phyloP scores from a whole-genome alignment of 2,888 invertebrate species.

The Tetragonula carbonaria region DNA sequence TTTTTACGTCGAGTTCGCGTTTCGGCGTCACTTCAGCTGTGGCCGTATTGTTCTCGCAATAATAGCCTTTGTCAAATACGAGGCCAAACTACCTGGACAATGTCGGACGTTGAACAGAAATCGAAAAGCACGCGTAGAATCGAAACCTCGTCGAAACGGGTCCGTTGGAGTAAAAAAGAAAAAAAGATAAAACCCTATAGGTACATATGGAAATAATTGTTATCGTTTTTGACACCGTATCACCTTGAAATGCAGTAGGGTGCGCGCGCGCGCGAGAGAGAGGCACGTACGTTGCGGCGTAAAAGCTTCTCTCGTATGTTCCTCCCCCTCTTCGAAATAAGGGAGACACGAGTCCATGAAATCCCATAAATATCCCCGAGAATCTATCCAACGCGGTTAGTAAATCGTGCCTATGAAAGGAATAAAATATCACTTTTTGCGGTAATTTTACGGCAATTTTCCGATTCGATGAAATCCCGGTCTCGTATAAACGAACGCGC shows the following conservation, averaged over 20 bases:
- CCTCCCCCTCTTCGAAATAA: slow-evolving; percentile 30
- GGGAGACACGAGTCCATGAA: slow-evolving; percentile 74
- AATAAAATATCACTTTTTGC: slow-evolving; percentile 82
- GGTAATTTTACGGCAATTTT: slow-evolving; percentile 84
- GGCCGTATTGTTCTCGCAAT: slow-evolving; percentile 1
- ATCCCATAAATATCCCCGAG: slow-evolving; percentile 75
- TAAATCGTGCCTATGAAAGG: slow-evolving; percentile 71
- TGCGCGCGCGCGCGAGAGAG: slow-evolving; percentile 13
- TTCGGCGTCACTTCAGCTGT: neutral
- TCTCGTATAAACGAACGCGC: slow-evolving; percentile 40
- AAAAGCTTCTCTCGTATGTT: neutral
- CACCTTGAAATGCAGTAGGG: slow-evolving; percentile 49
- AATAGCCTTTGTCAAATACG: slow-evolving; percentile 29
- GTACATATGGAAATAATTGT: slow-evolving; percentile 16
- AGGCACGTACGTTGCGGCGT: slow-evolving; percentile 14
- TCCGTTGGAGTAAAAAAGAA: neutral
- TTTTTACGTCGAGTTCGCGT: neutral
- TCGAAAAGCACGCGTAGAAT: too few species aligned
- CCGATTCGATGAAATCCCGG: slow-evolving; percentile 76
- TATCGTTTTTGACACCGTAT: slow-evolving; percentile 9
- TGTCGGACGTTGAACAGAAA: too few species aligned
- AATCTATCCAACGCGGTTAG: slow-evolving; percentile 53
- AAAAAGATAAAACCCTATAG: neutral
- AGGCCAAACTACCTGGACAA: neutral
- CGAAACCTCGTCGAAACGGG: neutral